phyloP scores from a whole-genome alignment of 2,888 invertebrate genomes.

The Eilema caniola region DNA sequence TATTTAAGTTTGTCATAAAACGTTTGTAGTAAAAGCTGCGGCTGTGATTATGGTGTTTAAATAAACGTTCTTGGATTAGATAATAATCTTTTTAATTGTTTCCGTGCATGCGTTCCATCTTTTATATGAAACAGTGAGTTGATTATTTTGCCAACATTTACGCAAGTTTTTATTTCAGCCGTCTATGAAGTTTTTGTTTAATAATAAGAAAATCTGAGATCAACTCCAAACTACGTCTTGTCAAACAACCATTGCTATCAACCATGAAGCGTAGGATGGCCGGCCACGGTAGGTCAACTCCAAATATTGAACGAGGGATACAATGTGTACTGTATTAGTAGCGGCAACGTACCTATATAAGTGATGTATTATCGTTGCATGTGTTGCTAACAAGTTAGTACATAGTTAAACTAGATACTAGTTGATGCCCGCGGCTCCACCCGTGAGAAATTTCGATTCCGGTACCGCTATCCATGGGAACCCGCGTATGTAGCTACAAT shows the following conservation, averaged over 20 bases:
- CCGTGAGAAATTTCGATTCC: too few relatives aligned
- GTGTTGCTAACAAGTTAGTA: neutral
- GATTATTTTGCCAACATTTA: too few relatives aligned
- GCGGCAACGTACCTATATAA: neutral
- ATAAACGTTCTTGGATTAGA: neutral
- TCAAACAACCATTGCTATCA: neutral
- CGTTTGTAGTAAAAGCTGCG: neutral
- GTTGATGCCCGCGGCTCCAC: too few relatives aligned
- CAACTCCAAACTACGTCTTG: neutral
- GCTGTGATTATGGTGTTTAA: neutral
- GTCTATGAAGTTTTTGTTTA: too few relatives aligned
- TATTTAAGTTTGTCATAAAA: conserved; percentile 2
- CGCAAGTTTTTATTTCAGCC: too few relatives aligned
- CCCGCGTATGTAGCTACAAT: too few relatives aligned
- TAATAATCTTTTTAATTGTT: neutral
- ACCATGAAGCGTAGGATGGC: neutral
- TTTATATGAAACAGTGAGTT: neutral
- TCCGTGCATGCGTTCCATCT: neutral
- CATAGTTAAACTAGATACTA: neutral
- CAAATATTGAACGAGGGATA: neutral
- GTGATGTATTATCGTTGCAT: neutral
- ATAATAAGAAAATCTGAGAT: too few relatives aligned
- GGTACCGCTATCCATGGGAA: too few relatives aligned
- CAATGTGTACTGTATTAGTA: neutral
- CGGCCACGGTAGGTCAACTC: neutral